These are phyloP conservation scores for Platycheirus rosarum DNA, from an alignment of 2,888 invertebrate genomes.

Conservation along the genomic window DNA sequence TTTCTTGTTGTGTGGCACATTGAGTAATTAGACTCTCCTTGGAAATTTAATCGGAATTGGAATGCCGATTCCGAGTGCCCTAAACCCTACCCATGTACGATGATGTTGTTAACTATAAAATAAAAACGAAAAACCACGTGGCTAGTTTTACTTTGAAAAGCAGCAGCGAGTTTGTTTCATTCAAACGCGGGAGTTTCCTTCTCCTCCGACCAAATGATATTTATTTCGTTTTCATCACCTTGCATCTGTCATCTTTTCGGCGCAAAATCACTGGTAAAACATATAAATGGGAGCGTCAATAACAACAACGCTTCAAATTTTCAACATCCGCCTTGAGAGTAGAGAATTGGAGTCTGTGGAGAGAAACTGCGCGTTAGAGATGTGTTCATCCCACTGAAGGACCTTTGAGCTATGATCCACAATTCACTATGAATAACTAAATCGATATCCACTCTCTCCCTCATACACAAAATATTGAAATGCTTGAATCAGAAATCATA, in stretches of 20 bases:
- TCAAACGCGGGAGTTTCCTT: not conserved
- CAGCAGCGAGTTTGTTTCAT: not conserved
- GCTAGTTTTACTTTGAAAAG: constrained; percentile 39
- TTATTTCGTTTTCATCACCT: not conserved
- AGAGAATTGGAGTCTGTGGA: not conserved
- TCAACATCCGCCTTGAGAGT: constrained; percentile 7
- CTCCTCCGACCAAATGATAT: constrained; percentile 6
- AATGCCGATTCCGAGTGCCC: constrained; percentile 4
- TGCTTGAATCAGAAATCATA: constrained; percentile 7
- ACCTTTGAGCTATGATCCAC: constrained; percentile 41
- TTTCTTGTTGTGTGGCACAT: constrained; percentile 11
- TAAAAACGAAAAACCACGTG: too few relatives aligned
- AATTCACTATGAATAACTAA: constrained; percentile 45
- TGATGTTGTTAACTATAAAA: constrained; percentile 45
- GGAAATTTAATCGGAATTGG: constrained; percentile 33
- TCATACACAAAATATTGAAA: not conserved
- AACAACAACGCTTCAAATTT: constrained; percentile 8
- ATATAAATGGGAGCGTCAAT: constrained; percentile 40
- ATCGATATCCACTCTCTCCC: constrained; percentile 50
- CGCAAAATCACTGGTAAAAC: constrained; percentile 52
- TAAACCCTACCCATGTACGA: too few relatives aligned
- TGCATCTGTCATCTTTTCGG: constrained; percentile 12
- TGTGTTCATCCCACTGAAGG: not conserved
- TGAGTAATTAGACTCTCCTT: constrained; percentile 53
- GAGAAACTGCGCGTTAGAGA: constrained; percentile 43